Evolutionary conservation across 2,113 vertebrate genomes (phyloP).

Genomic region (Oenanthe melanoleuca): DNA sequence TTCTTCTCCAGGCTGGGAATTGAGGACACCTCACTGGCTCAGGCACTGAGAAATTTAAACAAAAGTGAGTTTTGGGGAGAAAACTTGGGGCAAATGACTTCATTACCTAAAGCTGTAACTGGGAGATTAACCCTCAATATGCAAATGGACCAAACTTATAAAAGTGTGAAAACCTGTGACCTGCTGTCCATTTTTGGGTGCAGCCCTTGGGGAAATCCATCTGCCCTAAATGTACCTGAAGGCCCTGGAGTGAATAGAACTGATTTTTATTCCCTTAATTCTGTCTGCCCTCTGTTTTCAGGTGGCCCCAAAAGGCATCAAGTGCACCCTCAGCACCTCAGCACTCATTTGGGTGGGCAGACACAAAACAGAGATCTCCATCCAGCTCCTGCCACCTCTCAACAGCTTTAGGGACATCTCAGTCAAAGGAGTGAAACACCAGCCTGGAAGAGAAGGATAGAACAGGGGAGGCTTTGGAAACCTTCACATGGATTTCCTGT

Average conservation of each 20-base stretch:
- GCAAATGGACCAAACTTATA: background rate
- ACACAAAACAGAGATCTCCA: background rate
- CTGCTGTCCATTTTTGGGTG: rapidly evolving
- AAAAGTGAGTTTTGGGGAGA: background rate
- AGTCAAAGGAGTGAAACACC: background rate
- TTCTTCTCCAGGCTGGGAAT: background rate
- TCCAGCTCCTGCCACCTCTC: background rate
- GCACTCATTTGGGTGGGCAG: background rate
- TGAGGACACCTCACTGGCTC: background rate
- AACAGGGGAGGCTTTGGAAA: background rate
- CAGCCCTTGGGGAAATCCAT: rapidly evolving
- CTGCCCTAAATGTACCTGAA: background rate
- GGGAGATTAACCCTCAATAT: background rate
- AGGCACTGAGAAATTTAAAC: rapidly evolving
- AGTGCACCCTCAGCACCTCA: background rate
- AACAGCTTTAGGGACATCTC: background rate
- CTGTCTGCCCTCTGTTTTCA: background rate
- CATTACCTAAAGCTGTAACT: background rate
- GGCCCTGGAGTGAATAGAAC: rapidly evolving
- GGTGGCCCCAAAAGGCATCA: background rate
- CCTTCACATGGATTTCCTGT: background rate
- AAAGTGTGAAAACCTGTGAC: background rate
- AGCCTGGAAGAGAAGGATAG: background rate
- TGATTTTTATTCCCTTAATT: background rate
- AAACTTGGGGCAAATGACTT: background rate